Evolutionary conservation across 2,113 vertebrate genomes (phyloP).

Genomic region (Axis porcinus): DNA sequence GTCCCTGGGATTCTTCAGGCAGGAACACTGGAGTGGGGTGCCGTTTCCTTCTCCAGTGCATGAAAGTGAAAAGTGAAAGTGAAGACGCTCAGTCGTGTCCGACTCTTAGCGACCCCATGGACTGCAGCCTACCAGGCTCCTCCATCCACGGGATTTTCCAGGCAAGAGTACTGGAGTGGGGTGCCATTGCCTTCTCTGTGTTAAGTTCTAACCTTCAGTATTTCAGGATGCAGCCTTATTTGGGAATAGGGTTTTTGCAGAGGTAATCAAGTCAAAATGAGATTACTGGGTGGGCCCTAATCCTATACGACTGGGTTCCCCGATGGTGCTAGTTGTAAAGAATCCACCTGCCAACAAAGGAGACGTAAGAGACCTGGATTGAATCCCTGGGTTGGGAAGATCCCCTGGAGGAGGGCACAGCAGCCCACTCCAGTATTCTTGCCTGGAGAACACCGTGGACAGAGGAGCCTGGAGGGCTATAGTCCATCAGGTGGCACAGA

Average conservation of each 20-base stretch:
- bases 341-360: not conserved
- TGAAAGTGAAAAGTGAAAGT: no score
- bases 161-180: not conserved
- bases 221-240: not conserved
- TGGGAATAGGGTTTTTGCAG: not conserved
- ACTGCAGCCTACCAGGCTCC: not conserved
- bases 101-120: not conserved
- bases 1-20: not conserved
- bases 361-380: not conserved
- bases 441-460: not conserved
- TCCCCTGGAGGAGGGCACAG: not conserved
- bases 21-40: not conserved
- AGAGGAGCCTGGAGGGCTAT: not conserved
- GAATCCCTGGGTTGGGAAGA: not conserved
- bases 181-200: not conserved
- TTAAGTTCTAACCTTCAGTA: not conserved
- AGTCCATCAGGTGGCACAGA: not conserved
- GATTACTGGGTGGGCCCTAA: not conserved
- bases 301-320: not conserved
- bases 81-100: not conserved
- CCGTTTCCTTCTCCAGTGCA: not conserved
- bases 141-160: not conserved
- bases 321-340: not conserved
- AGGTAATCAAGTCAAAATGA: not conserved
- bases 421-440: not conserved